A percentile compares a stretch with the other conserved stretches of the same genome.
These are phyloP conservation scores for Hydropsyche tenuis DNA, from an alignment of 1,140 invertebrate species.

Conservation along the genomic window DNA sequence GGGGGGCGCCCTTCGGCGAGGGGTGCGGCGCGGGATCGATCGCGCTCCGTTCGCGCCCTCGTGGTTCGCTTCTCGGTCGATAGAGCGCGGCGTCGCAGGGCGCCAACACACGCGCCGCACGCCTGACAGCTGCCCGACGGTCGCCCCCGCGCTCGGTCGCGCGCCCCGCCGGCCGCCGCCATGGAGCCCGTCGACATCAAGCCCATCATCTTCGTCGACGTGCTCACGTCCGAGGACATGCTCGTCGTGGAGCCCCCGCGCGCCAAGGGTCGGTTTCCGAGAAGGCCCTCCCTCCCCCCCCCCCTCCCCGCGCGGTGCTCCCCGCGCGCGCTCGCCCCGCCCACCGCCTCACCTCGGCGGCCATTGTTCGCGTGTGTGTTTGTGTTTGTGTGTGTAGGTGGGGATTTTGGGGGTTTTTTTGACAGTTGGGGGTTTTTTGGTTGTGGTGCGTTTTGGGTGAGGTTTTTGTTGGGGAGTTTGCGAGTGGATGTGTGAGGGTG, in stretches of 20 bases:
- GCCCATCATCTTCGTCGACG: slow-evolving; percentile 39
- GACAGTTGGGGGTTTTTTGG: too few species aligned
- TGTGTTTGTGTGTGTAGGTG: too few species aligned
- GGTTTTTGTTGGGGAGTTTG: too few species aligned
- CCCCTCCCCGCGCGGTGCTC: not conserved
- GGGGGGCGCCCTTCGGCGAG: not conserved
- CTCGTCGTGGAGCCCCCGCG: not conserved
- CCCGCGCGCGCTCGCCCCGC: not conserved
- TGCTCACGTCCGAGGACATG: slow-evolving; percentile 23
- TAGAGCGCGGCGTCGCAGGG: not conserved
- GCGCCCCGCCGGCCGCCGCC: not conserved
- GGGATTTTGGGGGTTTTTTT: too few species aligned
- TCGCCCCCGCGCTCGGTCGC: not conserved
- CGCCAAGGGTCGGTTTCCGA: slow-evolving; percentile 1
- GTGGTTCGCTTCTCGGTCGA: not conserved
- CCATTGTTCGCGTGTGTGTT: not conserved
- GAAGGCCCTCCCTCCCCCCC: not conserved
- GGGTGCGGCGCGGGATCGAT: slow-evolving; percentile 10
- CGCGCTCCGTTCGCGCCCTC: not conserved
- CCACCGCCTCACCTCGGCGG: not conserved
- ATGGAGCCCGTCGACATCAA: slow-evolving; percentile 34
- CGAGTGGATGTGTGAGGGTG: too few species aligned
- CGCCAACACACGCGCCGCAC: slow-evolving; percentile 2
- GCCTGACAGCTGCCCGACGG: not conserved
- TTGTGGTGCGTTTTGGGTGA: too few species aligned